Conservation (phyloP, 2,797 vertebrate species). For the Anguilla megastoma region DNA sequence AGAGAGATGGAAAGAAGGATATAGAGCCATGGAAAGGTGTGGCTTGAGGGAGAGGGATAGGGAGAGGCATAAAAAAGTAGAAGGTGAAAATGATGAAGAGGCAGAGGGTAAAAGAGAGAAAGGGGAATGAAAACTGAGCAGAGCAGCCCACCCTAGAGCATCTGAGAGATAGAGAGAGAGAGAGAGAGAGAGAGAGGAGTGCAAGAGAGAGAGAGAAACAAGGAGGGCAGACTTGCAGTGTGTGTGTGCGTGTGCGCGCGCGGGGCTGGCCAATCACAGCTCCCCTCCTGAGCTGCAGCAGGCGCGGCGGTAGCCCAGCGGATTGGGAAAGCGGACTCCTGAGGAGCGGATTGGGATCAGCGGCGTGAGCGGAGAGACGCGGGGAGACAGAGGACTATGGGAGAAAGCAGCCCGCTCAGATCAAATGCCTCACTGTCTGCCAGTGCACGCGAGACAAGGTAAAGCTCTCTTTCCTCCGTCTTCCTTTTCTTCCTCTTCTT, state of each 20-base stretch:
- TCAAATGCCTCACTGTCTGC: slow-evolving; percentile 73
- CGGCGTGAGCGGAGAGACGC: slow-evolving; percentile 60
- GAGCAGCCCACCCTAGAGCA: neutral
- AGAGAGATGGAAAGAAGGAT: neutral
- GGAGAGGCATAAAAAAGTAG: neutral
- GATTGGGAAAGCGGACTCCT: slow-evolving; percentile 53
- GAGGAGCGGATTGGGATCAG: slow-evolving; percentile 62
- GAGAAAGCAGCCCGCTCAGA: slow-evolving; percentile 50
- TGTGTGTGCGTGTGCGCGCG: slow-evolving; percentile 41
- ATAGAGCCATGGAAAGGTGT: neutral
- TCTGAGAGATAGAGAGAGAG: neutral
- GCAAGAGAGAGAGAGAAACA: neutral
- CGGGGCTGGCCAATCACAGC: slow-evolving; percentile 69
- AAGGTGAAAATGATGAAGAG: neutral
- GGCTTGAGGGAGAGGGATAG: neutral
- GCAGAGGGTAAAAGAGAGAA: slow-evolving; percentile 9
- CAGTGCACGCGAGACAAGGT: slow-evolving; percentile 78
- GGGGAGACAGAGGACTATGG: slow-evolving; percentile 34
- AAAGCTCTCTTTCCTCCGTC: slow-evolving; percentile 36
- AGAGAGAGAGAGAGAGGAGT: neutral
- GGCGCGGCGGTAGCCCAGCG: slow-evolving; percentile 55
- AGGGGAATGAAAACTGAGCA: neutral
- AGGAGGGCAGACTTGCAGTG: slow-evolving; percentile 44
- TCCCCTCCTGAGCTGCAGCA: slow-evolving; percentile 68
- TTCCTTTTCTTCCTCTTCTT: neutral